Base-by-base conservation (phyloP, 2,113 vertebrate species). In the Leptosomus discolor region DNA sequence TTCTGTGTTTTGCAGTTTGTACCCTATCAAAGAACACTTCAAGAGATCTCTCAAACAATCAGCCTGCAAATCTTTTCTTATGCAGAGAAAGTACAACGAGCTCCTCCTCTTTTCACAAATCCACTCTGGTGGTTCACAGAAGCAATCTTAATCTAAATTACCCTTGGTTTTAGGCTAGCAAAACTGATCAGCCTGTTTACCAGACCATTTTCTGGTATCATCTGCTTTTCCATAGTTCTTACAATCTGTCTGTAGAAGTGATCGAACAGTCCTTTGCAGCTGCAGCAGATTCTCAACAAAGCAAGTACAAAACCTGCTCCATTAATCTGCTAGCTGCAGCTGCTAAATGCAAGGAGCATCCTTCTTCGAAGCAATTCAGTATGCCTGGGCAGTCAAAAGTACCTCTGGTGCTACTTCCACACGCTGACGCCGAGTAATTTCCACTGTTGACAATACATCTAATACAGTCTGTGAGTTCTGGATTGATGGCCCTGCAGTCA, bases 401-500 rank as follows among this genome's bases (percentile, higher is more conserved):
- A 9, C 22, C 18, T 85, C 53, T 60, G 56, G 22, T 79, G 39
- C 29, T 19, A 3, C 39, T 58, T 46, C 61, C 9, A 2, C 1
- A 1, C 1, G 2, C 34, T 70, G 18, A 30, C 21, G 4, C 20
- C 18, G 53, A 32, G 39, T 30, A 12, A n/a, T 39, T 69, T 61
- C 23, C 46, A 20, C 37, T 75, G 58, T 15, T 83, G 26, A 23
- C 22, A 34, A 5, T 34, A n/a, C 5, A 22, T 46, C 37, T 46
- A 6, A 12, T 26, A 8, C 15, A 32, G 9, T 6, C 58, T 39
- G 19, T 64, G 73, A 17, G 16, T 18, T 70, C 54, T 85, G 50
- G 11, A 18, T 22, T 1, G 1, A 15, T 37, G 20, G 22, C 41
- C 32, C 32, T 70, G 29, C 3, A 1, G 15, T 39, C 5, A 1